A percentile compares a stretch with the other conserved stretches of the same genome.
Evolutionary conservation across 2,113 vertebrate genomes (phyloP).

Genomic region (Takifugu bimaculatus): DNA sequence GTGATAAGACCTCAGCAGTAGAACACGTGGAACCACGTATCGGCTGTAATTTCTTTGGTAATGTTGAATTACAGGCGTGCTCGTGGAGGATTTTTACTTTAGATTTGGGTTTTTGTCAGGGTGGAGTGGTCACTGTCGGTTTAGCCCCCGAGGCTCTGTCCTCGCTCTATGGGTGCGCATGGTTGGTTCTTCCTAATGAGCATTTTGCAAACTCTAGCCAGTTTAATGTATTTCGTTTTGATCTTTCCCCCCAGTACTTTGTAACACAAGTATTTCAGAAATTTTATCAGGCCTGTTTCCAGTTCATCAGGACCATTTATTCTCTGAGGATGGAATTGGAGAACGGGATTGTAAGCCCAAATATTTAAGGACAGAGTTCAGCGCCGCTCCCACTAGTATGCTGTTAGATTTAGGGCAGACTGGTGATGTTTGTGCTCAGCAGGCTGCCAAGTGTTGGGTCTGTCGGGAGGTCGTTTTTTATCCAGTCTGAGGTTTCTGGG

Average conservation of each 20-base stretch:
- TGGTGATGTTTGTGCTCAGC: constrained; percentile 22
- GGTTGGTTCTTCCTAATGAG: too few relatives aligned
- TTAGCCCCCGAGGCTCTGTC: too few relatives aligned
- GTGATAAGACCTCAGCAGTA: too few relatives aligned
- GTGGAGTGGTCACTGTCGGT: too few relatives aligned
- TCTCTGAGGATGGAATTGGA: constrained; percentile 27
- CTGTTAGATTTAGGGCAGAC: constrained; percentile 50
- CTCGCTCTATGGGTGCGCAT: too few relatives aligned
- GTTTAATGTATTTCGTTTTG: constrained; percentile 28
- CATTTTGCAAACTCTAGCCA: neutral
- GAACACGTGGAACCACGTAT: too few relatives aligned
- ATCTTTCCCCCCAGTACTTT: constrained; percentile 5
- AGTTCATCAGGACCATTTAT: constrained; percentile 18
- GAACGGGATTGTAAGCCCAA: constrained; percentile 38
- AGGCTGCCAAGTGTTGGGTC: constrained; percentile 50
- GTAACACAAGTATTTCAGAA: constrained; percentile 22
- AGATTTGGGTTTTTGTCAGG: too few relatives aligned
- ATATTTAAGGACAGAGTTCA: constrained; percentile 40
- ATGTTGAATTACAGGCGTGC: too few relatives aligned
- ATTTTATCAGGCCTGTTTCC: constrained; percentile 29
- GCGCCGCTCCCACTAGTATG: constrained; percentile 42
- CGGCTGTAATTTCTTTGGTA: too few relatives aligned
- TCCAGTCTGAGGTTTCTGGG: too few relatives aligned
- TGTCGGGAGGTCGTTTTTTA: constrained; percentile 16
- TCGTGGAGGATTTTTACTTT: too few relatives aligned